Evolutionary conservation across 2,797 vertebrate genomes (phyloP), one percentile per base, ranked within the genome.

Genomic region (Melopsittacus undulatus): DNA sequence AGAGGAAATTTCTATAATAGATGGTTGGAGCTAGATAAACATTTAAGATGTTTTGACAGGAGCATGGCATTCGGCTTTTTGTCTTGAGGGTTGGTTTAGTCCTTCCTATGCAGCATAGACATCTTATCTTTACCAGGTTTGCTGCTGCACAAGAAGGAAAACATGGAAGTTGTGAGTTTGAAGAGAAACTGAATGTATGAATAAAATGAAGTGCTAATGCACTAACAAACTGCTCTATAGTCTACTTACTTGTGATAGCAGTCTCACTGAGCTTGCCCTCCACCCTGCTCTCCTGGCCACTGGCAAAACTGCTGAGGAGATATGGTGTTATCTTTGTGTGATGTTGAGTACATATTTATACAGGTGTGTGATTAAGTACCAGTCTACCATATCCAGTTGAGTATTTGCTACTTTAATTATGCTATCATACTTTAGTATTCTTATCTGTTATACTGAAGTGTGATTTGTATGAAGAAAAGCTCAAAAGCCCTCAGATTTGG

Each of bases 341-440:
- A 12, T 36, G 46, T 18, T 30, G 14, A 1, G 0, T 75, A 16
- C 6, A 0, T 52, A 27, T 63, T 15, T 45, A 10, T 46, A 10
- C 17, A 46, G 20, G 24, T 56, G 10, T 49, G 30, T 63, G 36
- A 21, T 43, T 24, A 57, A 74, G 29, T 61, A 56, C 14, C 42
- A 49, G 9, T 64, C 48, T 76, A 1, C 4, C 2, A 7, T 34
- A 32, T 46, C 12, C 17, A 36, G 36, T 26, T 64, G 22, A 72
- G 43, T 62, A 18, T 89, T 86, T 10, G 1, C n/a, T 59, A 40
- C 36, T 20, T 43, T 69, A 69, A 52, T 82, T 62, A 54, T 43
- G 9, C 32, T 57, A 7, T 24, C 5, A 1, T 36, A 9, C 10
- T 73, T 68, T 38, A 32, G 16, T 67, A 9, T 83, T 93, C 21